These are phyloP conservation scores for Hirtodrosophila trivittata DNA, from an alignment of 2,888 invertebrate species.

Conservation along the genomic window DNA sequence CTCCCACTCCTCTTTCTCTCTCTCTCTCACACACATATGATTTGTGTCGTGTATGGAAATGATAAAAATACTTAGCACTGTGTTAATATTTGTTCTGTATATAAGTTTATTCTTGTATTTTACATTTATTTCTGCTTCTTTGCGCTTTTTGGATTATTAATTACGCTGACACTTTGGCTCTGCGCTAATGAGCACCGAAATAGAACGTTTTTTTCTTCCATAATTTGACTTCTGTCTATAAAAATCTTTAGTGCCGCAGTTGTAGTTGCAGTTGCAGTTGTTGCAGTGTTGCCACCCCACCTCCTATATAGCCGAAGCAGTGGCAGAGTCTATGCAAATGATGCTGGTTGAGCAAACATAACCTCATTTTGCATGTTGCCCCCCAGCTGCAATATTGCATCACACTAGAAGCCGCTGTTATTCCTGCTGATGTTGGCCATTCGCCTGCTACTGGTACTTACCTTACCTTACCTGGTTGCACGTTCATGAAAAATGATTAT, in stretches of 20 bases:
- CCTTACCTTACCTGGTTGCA: conserved; percentile 35
- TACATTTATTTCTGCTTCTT: conserved; percentile 37
- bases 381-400: conserved; percentile 33
- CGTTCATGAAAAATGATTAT: conserved; percentile 78
- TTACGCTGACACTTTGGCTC: conserved; percentile 67
- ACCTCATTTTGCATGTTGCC: conserved; percentile 69
- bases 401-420: conserved; percentile 52
- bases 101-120: conserved; percentile 12
- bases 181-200: conserved; percentile 71
- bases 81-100: conserved; percentile 15
- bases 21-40: not conserved
- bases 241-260: conserved; percentile 7
- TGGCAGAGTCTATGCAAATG: conserved; percentile 72
- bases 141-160: conserved; percentile 61
- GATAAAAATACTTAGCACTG: conserved; percentile 66
- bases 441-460: conserved; percentile 29
- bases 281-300: too few species aligned
- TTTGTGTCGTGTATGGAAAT: conserved; percentile 53
- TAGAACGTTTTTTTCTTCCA: conserved; percentile 64
- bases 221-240: conserved; percentile 58
- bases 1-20: conserved; percentile 1
- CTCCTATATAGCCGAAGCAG: too few species aligned
- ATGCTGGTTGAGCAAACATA: conserved; percentile 68
- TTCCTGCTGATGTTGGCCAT: conserved; percentile 33
- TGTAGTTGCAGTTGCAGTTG: too few species aligned